These are phyloP conservation scores for Lethrus apterus DNA, from an alignment of 1,140 invertebrate species.

Conservation along the genomic window DNA sequence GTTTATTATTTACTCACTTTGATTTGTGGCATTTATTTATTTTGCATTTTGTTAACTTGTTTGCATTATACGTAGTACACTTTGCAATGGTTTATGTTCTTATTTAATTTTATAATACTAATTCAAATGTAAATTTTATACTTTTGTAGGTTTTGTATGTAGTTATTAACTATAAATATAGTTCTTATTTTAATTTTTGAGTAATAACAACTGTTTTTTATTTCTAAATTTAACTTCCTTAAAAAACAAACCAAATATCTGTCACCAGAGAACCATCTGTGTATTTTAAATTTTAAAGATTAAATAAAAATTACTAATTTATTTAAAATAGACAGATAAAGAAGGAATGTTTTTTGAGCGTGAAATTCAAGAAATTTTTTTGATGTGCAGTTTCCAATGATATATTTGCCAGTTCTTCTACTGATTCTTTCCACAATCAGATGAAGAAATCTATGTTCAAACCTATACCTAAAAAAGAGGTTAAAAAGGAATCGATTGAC, in stretches of 20 bases:
- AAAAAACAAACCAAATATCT: no score
- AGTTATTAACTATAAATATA: no score
- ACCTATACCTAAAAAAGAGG: slow-evolving; percentile 33
- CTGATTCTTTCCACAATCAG: slow-evolving; percentile 29
- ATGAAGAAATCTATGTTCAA: slow-evolving; percentile 34
- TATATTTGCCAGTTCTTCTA: slow-evolving; percentile 24
- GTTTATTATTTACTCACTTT: not conserved
- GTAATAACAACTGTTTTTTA: no score
- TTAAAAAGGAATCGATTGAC: slow-evolving; percentile 15
- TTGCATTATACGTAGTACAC: not conserved
- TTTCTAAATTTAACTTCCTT: no score
- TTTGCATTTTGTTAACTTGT: not conserved
- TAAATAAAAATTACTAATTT: no score
- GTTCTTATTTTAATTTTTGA: no score
- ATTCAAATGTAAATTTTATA: no score
- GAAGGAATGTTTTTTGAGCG: no score
- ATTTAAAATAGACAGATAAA: slow-evolving; percentile 14
- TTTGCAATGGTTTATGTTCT: not conserved
- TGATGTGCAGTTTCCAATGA: slow-evolving; percentile 25
- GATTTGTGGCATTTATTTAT: not conserved
- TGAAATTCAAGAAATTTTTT: slow-evolving; percentile 18
- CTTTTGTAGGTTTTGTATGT: no score
- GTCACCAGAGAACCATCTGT: no score
- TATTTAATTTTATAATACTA: slow-evolving; percentile 10
- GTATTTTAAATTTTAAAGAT: no score